Evolutionary conservation across 1,140 invertebrate genomes (phyloP).

Genomic region (Cherax destructor): DNA sequence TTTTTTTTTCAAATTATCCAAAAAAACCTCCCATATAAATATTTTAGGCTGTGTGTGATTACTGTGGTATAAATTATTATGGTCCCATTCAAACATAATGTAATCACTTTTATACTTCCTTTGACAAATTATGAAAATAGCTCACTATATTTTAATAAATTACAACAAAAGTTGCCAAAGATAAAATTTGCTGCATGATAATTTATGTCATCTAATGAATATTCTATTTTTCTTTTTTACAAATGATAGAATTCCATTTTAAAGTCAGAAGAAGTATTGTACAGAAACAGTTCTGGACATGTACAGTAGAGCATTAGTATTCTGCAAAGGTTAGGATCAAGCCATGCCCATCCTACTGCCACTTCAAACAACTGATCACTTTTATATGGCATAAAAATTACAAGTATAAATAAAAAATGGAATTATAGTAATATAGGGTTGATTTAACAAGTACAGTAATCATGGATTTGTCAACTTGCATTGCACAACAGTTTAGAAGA

Average conservation of each 20-base stretch:
- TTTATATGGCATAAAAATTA: no score
- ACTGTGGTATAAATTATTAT: background rate
- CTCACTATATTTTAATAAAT: background rate
- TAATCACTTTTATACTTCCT: background rate
- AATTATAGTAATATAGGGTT: no score
- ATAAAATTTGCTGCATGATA: background rate
- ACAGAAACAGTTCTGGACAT: background rate
- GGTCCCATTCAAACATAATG: background rate
- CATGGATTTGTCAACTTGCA: no score
- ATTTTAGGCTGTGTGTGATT: background rate
- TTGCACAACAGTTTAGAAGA: no score
- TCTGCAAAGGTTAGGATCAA: no score
- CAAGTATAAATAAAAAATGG: no score
- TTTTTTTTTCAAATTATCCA: background rate
- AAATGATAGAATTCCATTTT: background rate
- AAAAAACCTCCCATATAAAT: background rate
- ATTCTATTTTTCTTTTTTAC: background rate
- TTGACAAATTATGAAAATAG: background rate
- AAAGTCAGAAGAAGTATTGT: background rate
- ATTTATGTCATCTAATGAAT: background rate
- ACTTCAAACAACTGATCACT: no score
- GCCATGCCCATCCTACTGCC: no score
- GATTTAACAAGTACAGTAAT: no score
- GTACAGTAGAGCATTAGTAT: no score
- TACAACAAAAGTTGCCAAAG: background rate